Percentiles rank a stretch among this genome's conserved stretches.
Conservation (phyloP, 2,888 invertebrate species). For the Gymnoscelis rufifasciata region DNA sequence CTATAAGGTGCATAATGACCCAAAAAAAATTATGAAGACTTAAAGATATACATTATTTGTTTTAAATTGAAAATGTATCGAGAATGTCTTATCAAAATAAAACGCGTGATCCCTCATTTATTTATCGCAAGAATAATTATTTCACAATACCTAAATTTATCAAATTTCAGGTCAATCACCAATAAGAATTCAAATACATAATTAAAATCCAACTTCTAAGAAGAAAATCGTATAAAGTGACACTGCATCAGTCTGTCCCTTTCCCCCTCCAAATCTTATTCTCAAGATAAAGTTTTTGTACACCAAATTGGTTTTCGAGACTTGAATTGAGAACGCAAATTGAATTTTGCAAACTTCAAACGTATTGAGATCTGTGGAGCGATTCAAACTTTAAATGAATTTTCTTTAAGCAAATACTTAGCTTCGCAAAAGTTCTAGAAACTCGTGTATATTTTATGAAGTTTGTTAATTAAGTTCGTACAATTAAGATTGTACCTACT, state of each 20-base stretch:
- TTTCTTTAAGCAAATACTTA: constrained; percentile 27
- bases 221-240: too few species aligned
- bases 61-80: too few species aligned
- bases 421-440: constrained; percentile 14
- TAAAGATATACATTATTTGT: too few species aligned
- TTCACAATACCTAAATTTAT: too few species aligned
- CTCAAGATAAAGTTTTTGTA: constrained; percentile 23
- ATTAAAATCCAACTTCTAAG: too few species aligned
- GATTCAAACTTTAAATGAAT: constrained; percentile 28
- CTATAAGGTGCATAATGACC: too few species aligned
- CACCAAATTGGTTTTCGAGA: constrained; percentile 26
- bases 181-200: too few species aligned
- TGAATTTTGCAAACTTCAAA: constrained; percentile 29
- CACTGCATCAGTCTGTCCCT: background rate
- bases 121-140: too few species aligned
- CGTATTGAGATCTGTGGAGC: constrained; percentile 24
- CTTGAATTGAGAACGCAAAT: constrained; percentile 29
- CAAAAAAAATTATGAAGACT: too few species aligned
- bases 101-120: too few species aligned
- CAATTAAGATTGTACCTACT: background rate
- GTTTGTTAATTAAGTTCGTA: constrained; percentile 9
- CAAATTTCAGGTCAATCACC: too few species aligned
- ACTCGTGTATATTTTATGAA: constrained; percentile 14
- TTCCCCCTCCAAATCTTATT: background rate
- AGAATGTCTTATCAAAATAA: too few species aligned